Evolutionary conservation across 2,888 invertebrate genomes (phyloP).

Genomic region (Prosopocoilus inquinatus): DNA sequence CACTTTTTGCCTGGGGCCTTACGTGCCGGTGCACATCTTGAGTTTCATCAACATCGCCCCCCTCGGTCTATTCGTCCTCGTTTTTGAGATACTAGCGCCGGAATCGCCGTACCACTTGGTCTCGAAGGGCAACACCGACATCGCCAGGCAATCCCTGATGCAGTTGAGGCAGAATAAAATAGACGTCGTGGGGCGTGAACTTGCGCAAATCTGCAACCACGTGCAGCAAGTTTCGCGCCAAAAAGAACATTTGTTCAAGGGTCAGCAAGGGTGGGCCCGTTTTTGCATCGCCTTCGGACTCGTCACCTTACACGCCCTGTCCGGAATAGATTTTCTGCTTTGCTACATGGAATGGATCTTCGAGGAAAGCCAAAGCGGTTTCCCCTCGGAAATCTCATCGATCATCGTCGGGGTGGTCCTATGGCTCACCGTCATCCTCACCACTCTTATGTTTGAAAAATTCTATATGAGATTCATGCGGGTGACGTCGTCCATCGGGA

Average conservation of each 20-base stretch:
- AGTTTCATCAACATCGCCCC: conserved; percentile 63
- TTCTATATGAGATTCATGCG: conserved; percentile 72
- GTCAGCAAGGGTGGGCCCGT: conserved; percentile 47
- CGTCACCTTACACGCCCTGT: conserved; percentile 41
- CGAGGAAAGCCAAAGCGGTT: conserved; percentile 42
- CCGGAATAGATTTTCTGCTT: conserved; percentile 73
- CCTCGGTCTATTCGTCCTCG: conserved; percentile 45
- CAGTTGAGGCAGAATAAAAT: conserved; percentile 64
- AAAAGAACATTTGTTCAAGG: conserved; percentile 43
- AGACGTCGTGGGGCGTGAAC: conserved; percentile 61
- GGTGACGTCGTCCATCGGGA: conserved; percentile 64
- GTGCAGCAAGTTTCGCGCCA: conserved; percentile 40
- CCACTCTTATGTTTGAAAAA: conserved; percentile 72
- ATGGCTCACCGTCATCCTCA: conserved; percentile 64
- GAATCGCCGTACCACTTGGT: conserved; percentile 74
- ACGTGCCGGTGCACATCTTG: conserved; percentile 61
- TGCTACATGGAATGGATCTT: conserved; percentile 76
- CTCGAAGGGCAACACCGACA: conserved; percentile 55
- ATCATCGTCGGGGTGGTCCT: conserved; percentile 77
- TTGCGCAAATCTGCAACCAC: conserved; percentile 45
- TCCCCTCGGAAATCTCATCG: conserved; percentile 62
- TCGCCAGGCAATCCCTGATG: conserved; percentile 65
- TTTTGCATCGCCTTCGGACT: conserved; percentile 61
- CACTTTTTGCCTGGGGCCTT: conserved; percentile 68
- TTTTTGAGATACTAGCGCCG: conserved; percentile 71